Conservation (phyloP, 1,140 invertebrate species). For the Drosophila kohkoa region DNA sequence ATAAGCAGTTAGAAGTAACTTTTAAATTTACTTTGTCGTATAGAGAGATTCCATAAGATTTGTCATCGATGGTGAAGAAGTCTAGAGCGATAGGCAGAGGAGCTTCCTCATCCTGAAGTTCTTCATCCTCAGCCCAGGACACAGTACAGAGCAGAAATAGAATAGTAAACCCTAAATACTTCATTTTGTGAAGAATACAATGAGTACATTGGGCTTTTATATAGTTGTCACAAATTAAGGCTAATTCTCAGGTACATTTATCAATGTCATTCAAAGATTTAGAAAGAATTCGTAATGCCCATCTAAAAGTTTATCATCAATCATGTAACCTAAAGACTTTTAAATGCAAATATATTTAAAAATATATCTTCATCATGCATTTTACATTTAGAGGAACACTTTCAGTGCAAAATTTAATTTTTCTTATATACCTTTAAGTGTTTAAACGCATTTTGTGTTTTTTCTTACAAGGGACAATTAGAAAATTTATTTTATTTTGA, state of each 20-base stretch:
- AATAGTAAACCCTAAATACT: neutral
- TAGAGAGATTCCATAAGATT: neutral
- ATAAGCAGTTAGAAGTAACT: neutral
- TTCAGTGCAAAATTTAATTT: too few relatives aligned
- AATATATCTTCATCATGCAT: too few relatives aligned
- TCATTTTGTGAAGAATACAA: conserved; percentile 13
- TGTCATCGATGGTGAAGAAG: neutral
- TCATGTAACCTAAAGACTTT: too few relatives aligned
- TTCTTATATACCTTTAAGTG: too few relatives aligned
- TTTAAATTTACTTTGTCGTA: neutral
- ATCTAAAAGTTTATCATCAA: neutral
- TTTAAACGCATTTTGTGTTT: too few relatives aligned
- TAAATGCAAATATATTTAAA: neutral
- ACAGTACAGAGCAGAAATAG: conserved; percentile 10
- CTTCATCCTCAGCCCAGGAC: conserved; percentile 1
- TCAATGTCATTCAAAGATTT: neutral
- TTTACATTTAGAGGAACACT: too few relatives aligned
- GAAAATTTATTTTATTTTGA: too few relatives aligned
- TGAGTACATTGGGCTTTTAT: neutral
- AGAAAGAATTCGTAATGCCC: neutral
- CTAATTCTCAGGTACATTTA: neutral
- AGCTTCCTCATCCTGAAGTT: neutral
- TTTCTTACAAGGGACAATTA: too few relatives aligned
- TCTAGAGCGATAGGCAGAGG: neutral
- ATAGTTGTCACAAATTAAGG: neutral